A percentile compares a stretch with the other conserved stretches of the same genome.
Evolutionary conservation across 2,113 vertebrate genomes (phyloP).

Genomic region (Sus scrofa): T2T-Sscrofa CM000820.6:32070001-32070500

Average conservation of each 20-base stretch:
- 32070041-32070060: background rate
- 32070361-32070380: background rate
- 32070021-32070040: background rate
- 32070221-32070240: conserved; percentile 99
- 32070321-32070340: background rate
- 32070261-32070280: background rate
- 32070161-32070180: conserved; percentile 97
- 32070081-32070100: background rate
- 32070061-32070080: background rate
- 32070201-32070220: conserved; percentile 99
- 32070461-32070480: background rate
- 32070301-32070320: background rate
- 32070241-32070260: conserved; percentile 89
- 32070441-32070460: background rate
- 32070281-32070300: background rate
- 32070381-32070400: background rate
- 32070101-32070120: conserved; percentile 43
- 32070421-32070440: background rate
- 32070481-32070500: background rate
- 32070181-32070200: conserved; percentile 99
- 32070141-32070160: conserved; percentile 96
- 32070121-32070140: conserved; percentile 92
- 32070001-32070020: background rate
- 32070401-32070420: background rate
- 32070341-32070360: background rate